A percentile compares a stretch with the other conserved stretches of the same genome.
Evolutionary conservation across 2,888 invertebrate species (phyloP).

Genomic region (Limnephilus rhombicus): DNA sequence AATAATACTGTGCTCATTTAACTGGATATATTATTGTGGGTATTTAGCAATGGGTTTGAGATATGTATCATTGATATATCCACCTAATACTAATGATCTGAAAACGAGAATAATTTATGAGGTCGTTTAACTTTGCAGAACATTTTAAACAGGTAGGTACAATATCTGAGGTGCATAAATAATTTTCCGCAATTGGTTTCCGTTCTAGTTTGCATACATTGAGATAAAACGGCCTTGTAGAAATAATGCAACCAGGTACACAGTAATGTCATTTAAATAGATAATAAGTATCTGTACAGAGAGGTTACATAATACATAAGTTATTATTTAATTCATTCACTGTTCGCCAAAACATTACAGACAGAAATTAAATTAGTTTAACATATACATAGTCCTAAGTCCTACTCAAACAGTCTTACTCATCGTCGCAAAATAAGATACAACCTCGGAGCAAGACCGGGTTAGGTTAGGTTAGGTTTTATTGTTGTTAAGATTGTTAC

Average conservation of each 20-base stretch:
- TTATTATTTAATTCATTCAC: too few species aligned
- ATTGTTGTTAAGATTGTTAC: too few species aligned
- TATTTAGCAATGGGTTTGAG: neutral
- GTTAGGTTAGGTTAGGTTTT: too few species aligned
- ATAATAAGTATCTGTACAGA: neutral
- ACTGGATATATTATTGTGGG: neutral
- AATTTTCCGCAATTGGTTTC: neutral
- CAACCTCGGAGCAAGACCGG: too few species aligned
- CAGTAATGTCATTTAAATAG: neutral
- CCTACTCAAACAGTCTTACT: too few species aligned
- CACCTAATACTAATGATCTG: neutral
- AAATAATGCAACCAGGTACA: neutral
- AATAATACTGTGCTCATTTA: slow-evolving; percentile 4
- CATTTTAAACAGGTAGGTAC: neutral
- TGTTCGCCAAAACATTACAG: too few species aligned
- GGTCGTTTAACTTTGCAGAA: neutral
- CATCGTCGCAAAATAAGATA: too few species aligned
- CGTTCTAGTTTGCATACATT: neutral
- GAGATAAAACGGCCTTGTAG: neutral
- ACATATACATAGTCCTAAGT: too few species aligned
- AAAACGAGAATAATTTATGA: neutral
- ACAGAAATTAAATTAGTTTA: too few species aligned
- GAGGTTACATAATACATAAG: neutral
- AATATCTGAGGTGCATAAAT: neutral
- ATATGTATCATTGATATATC: neutral